Evolutionary conservation across 1,140 invertebrate genomes (phyloP), one percentile per base, ranked within the genome.

Genomic region (Drosophila mayri): DNA sequence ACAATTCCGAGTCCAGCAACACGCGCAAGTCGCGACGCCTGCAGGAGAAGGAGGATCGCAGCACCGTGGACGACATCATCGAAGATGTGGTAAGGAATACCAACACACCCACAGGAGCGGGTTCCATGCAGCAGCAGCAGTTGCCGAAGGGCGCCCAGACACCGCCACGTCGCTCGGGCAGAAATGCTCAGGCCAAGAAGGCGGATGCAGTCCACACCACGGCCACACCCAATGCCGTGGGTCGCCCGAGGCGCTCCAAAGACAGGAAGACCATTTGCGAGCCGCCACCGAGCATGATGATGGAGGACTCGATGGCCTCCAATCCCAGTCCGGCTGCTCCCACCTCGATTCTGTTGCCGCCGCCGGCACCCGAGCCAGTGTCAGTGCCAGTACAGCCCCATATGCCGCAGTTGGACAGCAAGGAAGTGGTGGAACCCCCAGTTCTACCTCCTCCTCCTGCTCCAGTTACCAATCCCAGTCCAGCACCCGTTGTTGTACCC

Each of bases 1-100:
- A 95, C 63, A 90, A 92, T 54, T 95, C 96, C 62, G 95, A 95
- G 66, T 95, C 95, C 0, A 94, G 93, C 4, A 96, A 96, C 67
- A 96, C 96, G 1, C 93, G 97, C 38, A 98, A 98, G 92, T 97
- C 97, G 1, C 94, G 96, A 60, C 93, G 97, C 71, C 87, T 97
- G 25, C 95, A 96, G 74, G 96, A 97, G 91, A 96, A 96, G 90
- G 85, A 88, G 35, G 96, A 97, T 91, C 93, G 96, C 60, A 97
- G 94, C 55, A 96, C 96, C 0, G 94, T 97, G 1, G 97, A 98
- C 92, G 97, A 98, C 76, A 95, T 96, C 1, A 97, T 98, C 73
- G 97, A 98, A 65, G 97, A 98, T 81, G 96, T 97, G 4, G 95
- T 97, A 0, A 95, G 96, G 72, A 95, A 96, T 70, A 94, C 93